A percentile compares a stretch with the other conserved stretches of the same genome.
Evolutionary conservation across 2,888 invertebrate species (phyloP).

Genomic region (Erannis defoliaria): DNA sequence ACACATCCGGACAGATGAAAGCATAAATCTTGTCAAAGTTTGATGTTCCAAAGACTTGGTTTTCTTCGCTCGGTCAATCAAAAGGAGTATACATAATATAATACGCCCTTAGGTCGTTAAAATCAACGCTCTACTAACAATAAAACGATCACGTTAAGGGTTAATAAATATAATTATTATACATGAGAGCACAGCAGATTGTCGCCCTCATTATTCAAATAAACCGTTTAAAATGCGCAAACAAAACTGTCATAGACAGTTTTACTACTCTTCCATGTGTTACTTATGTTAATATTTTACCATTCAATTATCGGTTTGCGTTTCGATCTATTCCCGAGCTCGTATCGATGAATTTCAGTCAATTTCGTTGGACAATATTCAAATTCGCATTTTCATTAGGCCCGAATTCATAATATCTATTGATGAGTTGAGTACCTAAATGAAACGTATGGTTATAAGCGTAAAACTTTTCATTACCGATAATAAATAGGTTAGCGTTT

Average conservation of each 20-base stretch:
- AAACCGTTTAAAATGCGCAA: constrained; percentile 28
- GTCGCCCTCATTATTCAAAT: constrained; percentile 33
- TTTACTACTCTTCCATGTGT: constrained; percentile 44
- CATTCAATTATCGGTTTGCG: constrained; percentile 66
- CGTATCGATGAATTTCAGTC: constrained; percentile 64
- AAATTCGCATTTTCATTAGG: constrained; percentile 75
- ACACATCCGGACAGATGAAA: too few relatives aligned
- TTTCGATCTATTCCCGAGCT: constrained; percentile 54
- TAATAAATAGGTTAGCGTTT: constrained; percentile 11
- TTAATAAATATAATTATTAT: constrained; percentile 2
- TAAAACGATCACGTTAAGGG: background rate
- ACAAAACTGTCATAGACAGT: constrained; percentile 35
- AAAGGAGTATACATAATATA: too few relatives aligned
- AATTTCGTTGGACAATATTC: constrained; percentile 73
- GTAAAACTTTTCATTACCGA: constrained; percentile 49
- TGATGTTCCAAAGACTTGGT: too few relatives aligned
- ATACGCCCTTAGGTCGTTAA: too few relatives aligned
- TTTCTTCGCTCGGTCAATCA: too few relatives aligned
- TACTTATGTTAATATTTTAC: constrained; percentile 66
- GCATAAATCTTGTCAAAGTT: too few relatives aligned
- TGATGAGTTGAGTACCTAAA: constrained; percentile 68
- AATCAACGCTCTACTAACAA: background rate
- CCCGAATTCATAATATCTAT: constrained; percentile 58
- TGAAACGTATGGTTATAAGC: constrained; percentile 66
- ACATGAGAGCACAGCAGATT: background rate